Base-by-base conservation (phyloP, 2,113 vertebrate species). In the Rattus rattus region DNA sequence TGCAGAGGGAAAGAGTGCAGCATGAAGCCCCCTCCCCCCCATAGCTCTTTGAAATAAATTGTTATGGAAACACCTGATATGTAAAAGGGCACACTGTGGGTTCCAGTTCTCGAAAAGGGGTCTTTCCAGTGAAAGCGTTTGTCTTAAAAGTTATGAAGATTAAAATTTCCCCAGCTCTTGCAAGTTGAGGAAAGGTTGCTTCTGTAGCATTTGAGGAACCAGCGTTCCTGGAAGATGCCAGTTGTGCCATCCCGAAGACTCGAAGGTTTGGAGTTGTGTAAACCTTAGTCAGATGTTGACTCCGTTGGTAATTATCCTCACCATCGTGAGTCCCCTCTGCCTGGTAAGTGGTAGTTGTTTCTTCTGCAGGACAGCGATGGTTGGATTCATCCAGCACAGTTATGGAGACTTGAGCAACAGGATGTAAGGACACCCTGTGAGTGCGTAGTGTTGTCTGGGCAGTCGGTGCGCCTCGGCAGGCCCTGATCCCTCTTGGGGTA, bases 1-100 rank as follows among this genome's bases (percentile, higher is more conserved):
- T 79, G 14, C 19, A 69, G 49, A 33, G 28, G 43, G 43, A 67
- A 43, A 24, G 63, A 83, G 56, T 36, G 4, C 7, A 56, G 39
- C 49, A 19, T 11, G 36, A 10, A 7, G 6, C n/a, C 3, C 6
- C 11, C 2, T 0, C 4, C 14, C 59, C 59, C 2, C 33, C 54
- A 43, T n/a, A 24, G 3, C n/a, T 92, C 43, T 91, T 89, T 95
- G 80, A 75, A 92, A 39, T 73, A 49, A 92, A 67, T 80, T 80
- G 56, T 73, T 91, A 83, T 0, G 56, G 56, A 93, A 92, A 88
- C 24, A 81, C 4, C 30, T 92, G 22, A 86, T 43, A 61, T 30
- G 88, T 63, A 47, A 90, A 49, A 93, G 80, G 63, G 26, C 9
- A 88, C 20, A 77, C 13, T 39, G 1, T 28, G 70, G 52, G 2